Evolutionary conservation across 2,888 invertebrate genomes (phyloP).

Genomic region (Halictus quadricinctus): DNA sequence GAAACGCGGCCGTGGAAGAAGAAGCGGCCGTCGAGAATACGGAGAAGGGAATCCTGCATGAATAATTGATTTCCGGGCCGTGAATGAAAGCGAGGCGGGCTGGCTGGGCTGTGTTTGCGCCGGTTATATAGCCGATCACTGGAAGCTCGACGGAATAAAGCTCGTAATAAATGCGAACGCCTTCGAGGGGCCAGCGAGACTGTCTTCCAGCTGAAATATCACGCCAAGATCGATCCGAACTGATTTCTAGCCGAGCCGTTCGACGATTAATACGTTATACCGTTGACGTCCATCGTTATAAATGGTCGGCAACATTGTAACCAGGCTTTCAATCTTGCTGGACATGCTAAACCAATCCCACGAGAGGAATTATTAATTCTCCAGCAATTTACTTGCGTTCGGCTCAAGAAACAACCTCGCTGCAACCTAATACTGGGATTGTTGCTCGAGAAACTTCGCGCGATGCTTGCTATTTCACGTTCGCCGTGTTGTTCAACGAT

Average conservation of each 20-base stretch:
- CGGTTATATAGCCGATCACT: conserved; percentile 62
- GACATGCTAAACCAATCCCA: not conserved
- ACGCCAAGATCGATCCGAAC: conserved; percentile 59
- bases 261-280: conserved; percentile 45
- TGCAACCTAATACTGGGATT: not conserved
- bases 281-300: conserved; percentile 15
- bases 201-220: conserved; percentile 65
- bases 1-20: conserved; percentile 53
- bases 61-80: conserved; percentile 66
- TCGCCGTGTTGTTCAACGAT: not conserved
- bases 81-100: conserved; percentile 66
- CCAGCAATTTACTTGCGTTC: not conserved
- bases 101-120: conserved; percentile 48
- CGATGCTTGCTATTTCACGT: not conserved
- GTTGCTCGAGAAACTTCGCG: not conserved
- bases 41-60: conserved; percentile 61
- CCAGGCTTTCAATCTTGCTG: not conserved
- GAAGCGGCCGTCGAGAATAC: conserved; percentile 52
- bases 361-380: conserved; percentile 4
- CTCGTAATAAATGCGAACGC: conserved; percentile 63
- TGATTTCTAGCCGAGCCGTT: conserved; percentile 57
- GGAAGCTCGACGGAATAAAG: conserved; percentile 60
- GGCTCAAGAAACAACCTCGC: not conserved
- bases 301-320: not conserved
- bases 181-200: conserved; percentile 51